Evolutionary conservation across 2,797 vertebrate species (phyloP), one percentile per base, ranked within the genome.

Genomic region (Phataginus tricuspis): DNA sequence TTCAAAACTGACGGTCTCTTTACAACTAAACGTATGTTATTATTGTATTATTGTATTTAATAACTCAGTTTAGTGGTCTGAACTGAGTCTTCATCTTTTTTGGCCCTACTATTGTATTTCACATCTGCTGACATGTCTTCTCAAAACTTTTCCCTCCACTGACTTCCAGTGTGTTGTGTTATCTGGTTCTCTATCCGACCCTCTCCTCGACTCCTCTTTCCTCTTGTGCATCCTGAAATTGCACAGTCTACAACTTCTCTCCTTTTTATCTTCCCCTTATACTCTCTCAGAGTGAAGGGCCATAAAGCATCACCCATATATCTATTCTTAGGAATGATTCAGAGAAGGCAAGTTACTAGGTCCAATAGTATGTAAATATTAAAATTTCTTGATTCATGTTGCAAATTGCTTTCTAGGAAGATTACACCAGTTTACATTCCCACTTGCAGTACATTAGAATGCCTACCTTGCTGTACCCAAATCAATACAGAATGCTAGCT

Each of bases 1-100:
- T 7, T 93, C 49, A 63, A 72, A 93, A 84, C 10, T 37, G 21
- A 55, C 7, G 82, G 10, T 72, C 49, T 66, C 16, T 86, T 71
- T 71, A 66, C 11, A 64, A 75, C 0, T 16, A 91, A 72, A 75
- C 72, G 14, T 77, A 19, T 83, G 27, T 45, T 86, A 42, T 31
- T 84, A 61, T 57, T 92, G 64, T 86, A 42, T 31, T 84, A 61
- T 57, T 92, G 64, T 68, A 84, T 83, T 72, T 86, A 71, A 71
- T 59, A 66, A 69, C 37, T 84, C 27, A 79, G 63, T 63, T 21
- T 87, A 90, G 69, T 57, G 9, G 5, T 42, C 19, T 57, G 42
- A 57, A 45, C 1, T 55, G 27, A 87, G 3, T n/a, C 10, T 84
- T 86, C 6, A 1, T 63, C 42, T 75, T 74, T n/a, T 49, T 86